Percentiles rank a stretch among this genome's conserved stretches.
Conservation (phyloP, 1,140 invertebrate species). For the Atopsyche davidsoni region DNA sequence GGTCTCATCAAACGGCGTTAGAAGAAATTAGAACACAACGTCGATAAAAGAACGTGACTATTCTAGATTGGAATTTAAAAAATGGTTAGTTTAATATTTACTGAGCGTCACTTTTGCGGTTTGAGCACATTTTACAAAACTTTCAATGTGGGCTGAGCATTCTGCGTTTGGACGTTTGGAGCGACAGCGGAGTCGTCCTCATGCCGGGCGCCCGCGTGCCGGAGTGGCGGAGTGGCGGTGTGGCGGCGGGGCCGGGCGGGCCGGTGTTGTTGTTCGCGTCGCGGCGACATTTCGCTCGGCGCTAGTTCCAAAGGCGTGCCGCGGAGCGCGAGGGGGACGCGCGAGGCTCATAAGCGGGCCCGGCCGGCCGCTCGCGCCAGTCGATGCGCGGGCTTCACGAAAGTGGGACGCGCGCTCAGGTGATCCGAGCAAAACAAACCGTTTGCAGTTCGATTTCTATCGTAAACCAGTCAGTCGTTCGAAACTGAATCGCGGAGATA, state of each 20-base stretch:
- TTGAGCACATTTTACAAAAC: no score
- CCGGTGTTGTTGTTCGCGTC: constrained; percentile 1
- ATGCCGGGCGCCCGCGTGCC: background rate
- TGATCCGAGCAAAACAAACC: constrained; percentile 8
- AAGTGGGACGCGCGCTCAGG: background rate
- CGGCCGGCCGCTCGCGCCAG: constrained; percentile 9
- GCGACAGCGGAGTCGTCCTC: background rate
- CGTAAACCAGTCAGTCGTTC: constrained; percentile 10
- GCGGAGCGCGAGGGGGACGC: background rate
- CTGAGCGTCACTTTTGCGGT: no score
- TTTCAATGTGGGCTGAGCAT: no score
- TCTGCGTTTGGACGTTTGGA: no score
- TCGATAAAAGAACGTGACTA: no score
- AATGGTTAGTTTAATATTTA: no score
- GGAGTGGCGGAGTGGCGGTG: background rate
- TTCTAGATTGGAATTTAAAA: no score
- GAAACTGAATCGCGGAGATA: constrained; percentile 2
- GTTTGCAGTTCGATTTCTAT: constrained; percentile 16
- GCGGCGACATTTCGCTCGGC: constrained; percentile 1
- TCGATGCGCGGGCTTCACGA: constrained; percentile 8
- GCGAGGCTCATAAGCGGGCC: constrained; percentile 11
- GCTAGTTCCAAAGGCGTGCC: constrained; percentile 11
- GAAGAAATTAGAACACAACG: no score
- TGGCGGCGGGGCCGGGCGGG: background rate
- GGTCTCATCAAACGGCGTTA: no score